Percentiles rank a stretch among this genome's conserved stretches.
Conservation (phyloP, 2,113 vertebrate species). For the Empidonax traillii region DNA sequence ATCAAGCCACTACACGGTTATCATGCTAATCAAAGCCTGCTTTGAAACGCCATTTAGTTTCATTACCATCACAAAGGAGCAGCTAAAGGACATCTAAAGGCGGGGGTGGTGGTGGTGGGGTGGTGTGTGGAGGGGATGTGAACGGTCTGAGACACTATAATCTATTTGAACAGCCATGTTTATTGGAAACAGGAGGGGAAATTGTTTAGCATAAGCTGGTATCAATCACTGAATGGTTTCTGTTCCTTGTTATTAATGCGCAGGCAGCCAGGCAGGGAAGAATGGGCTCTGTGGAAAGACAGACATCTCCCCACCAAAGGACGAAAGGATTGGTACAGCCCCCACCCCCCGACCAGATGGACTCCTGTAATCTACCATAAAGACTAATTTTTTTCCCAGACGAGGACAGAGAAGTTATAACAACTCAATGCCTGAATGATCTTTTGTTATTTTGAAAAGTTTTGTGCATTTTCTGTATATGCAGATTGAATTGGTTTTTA, state of each 20-base stretch:
- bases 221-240: constrained; percentile 25
- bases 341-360: neutral
- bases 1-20: constrained; percentile 32
- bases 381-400: neutral
- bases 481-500: neutral
- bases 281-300: neutral
- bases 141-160: constrained; percentile 46
- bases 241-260: constrained; percentile 4
- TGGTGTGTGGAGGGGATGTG: neutral
- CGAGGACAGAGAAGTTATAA: neutral
- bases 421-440: neutral
- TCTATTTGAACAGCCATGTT: constrained; percentile 55
- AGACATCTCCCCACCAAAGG: neutral
- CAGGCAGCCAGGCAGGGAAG: neutral
- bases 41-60: constrained; percentile 57
- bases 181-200: constrained; percentile 46
- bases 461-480: neutral
- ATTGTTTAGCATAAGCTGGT: constrained; percentile 46
- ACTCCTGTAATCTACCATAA: neutral
- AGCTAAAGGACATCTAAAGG: constrained; percentile 43
- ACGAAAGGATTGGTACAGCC: neutral
- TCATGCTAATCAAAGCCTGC: constrained; percentile 56
- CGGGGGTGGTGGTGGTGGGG: neutral
- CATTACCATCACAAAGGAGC: constrained; percentile 60
- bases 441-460: neutral